Evolutionary conservation across 2,797 vertebrate species (phyloP).

Genomic region (Falco peregrinus): DNA sequence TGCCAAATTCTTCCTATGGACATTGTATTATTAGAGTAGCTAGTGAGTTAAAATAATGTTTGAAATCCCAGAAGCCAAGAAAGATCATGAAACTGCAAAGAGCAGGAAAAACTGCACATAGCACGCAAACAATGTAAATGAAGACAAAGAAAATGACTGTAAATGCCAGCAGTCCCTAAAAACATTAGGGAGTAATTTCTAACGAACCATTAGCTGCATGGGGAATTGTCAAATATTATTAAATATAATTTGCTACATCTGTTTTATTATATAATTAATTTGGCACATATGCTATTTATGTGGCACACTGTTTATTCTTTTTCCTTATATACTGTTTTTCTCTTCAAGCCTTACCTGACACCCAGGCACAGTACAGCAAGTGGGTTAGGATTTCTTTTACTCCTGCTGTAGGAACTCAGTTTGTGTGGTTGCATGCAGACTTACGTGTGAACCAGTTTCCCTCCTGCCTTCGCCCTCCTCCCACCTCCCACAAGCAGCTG

Average conservation of each 20-base stretch:
- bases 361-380: neutral
- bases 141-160: constrained; percentile 49
- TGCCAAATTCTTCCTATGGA: neutral
- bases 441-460: neutral
- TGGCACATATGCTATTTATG: constrained; percentile 47
- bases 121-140: constrained; percentile 40
- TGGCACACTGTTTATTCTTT: neutral
- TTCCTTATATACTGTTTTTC: neutral
- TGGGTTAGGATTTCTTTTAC: neutral
- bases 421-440: neutral
- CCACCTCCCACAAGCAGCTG: neutral
- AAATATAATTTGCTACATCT: constrained; percentile 70
- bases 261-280: constrained; percentile 63
- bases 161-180: constrained; percentile 62
- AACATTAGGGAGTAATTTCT: constrained; percentile 70
- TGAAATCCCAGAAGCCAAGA: neutral
- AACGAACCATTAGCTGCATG: constrained; percentile 66
- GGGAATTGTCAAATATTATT: constrained; percentile 70
- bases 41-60: neutral
- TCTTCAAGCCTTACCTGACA: neutral
- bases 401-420: neutral
- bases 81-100: constrained; percentile 27
- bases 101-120: neutral
- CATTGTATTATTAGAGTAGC: neutral
- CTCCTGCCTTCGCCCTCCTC: neutral